Percentiles rank a stretch among this genome's conserved stretches.
Evolutionary conservation across 2,888 invertebrate species (phyloP).

Genomic region (Diaprepes abbreviatus): DNA sequence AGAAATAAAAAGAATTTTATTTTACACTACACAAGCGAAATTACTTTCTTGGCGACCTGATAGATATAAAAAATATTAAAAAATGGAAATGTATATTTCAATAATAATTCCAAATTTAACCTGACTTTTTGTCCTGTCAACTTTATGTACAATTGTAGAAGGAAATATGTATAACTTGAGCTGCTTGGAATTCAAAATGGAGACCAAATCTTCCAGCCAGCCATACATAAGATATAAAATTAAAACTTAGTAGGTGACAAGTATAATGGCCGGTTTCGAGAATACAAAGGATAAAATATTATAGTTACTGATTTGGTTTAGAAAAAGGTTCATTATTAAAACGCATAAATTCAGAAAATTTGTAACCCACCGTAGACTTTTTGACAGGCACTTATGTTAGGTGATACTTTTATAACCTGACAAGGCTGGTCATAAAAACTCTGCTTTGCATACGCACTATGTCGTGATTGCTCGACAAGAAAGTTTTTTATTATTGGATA

Average conservation of each 20-base stretch:
- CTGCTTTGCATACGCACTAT: conserved; percentile 9
- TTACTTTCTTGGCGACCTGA: no score
- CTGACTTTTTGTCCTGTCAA: no score
- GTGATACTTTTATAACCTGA: conserved; percentile 19
- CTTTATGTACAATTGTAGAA: no score
- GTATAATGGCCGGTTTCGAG: background rate
- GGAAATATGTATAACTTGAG: no score
- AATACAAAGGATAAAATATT: conserved; percentile 4
- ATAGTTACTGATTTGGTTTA: conserved; percentile 3
- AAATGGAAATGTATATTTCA: no score
- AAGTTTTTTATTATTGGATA: conserved; percentile 4
- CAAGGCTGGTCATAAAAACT: conserved; percentile 14
- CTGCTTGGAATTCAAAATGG: no score
- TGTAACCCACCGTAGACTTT: background rate
- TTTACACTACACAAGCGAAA: no score
- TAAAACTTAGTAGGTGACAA: background rate
- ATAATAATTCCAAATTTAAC: no score
- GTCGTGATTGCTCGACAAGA: conserved; percentile 6
- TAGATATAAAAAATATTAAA: no score
- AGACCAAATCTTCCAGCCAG: background rate
- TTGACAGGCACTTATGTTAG: conserved; percentile 14
- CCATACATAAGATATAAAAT: background rate
- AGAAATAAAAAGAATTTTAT: no score
- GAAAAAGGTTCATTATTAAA: conserved; percentile 10
- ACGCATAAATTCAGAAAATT: conserved; percentile 10